Conservation (phyloP, 2,888 invertebrate genomes). For the Dryomyza anilis region DNA sequence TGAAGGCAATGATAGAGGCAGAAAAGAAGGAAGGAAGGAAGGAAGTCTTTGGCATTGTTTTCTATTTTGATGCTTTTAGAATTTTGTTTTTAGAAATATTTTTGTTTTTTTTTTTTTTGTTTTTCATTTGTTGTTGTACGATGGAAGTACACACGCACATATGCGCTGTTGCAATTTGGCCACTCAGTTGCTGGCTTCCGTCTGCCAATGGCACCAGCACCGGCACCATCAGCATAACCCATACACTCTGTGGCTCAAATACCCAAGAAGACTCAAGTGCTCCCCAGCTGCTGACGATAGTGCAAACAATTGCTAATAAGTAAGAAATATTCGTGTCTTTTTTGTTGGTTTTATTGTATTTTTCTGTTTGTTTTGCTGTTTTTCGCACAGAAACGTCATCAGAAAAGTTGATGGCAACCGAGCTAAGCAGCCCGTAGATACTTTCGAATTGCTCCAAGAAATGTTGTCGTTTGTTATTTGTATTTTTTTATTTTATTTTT, state of each 20-base stretch:
- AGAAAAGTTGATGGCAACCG: too few species aligned
- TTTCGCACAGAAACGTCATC: too few species aligned
- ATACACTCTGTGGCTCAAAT: too few species aligned
- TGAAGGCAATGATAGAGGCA: too few species aligned
- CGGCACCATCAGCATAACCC: background rate
- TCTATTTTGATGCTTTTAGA: too few species aligned
- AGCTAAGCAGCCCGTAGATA: background rate
- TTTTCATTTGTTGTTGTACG: background rate
- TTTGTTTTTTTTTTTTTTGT: background rate
- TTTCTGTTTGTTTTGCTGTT: too few species aligned
- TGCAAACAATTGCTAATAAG: slow-evolving; percentile 21
- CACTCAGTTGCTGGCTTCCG: background rate
- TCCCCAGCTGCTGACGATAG: slow-evolving; percentile 4
- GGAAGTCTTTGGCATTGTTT: too few species aligned
- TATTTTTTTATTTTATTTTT: background rate
- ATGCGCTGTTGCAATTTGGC: background rate
- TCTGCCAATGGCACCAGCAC: background rate
- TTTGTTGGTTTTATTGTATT: too few species aligned
- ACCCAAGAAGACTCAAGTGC: background rate
- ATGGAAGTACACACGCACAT: background rate
- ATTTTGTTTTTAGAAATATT: too few species aligned
- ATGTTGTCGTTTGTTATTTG: background rate
- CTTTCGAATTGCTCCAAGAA: too few species aligned
- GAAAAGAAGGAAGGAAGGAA: too few species aligned
- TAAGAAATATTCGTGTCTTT: background rate